phyloP scores from a whole-genome alignment of 2,888 invertebrate genomes.

The Drosophila mettleri region DNA sequence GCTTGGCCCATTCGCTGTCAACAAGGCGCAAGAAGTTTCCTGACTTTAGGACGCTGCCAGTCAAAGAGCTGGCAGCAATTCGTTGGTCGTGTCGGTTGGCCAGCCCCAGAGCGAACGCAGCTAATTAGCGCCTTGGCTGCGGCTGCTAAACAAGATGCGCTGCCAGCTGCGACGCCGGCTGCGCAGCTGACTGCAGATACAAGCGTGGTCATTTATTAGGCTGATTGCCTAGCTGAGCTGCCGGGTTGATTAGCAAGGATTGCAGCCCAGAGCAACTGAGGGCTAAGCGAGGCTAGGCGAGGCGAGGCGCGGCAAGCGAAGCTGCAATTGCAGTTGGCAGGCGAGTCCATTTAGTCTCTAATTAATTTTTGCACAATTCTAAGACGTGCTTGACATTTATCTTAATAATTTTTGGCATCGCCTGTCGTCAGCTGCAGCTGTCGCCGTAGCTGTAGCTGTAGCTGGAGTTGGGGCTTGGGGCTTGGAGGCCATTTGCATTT shows the following conservation, averaged over 20 bases:
- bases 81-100: constrained; percentile 29
- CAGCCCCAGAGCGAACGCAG: constrained; percentile 44
- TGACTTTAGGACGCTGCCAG: constrained; percentile 12
- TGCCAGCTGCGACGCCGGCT: constrained; percentile 10
- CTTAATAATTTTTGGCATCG: constrained; percentile 77
- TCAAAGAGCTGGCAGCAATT: constrained; percentile 42
- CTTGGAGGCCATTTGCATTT: constrained; percentile 61
- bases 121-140: constrained; percentile 66
- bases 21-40: constrained; percentile 28
- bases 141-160: constrained; percentile 53
- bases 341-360: constrained; percentile 62
- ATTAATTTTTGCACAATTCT: constrained; percentile 64
- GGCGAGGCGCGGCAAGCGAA: too few species aligned
- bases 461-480: neutral
- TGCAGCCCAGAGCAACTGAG: constrained; percentile 12
- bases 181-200: constrained; percentile 8
- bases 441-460: too few species aligned
- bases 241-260: constrained; percentile 58
- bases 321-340: constrained; percentile 33
- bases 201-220: constrained; percentile 63
- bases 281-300: constrained; percentile 8
- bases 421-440: constrained; percentile 40
- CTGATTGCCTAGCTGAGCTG: constrained; percentile 27
- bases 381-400: constrained; percentile 58
- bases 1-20: constrained; percentile 21